Evolutionary conservation across 2,113 vertebrate genomes (phyloP), one percentile per base, ranked within the genome.

Genomic region (Carassius carassius): DNA sequence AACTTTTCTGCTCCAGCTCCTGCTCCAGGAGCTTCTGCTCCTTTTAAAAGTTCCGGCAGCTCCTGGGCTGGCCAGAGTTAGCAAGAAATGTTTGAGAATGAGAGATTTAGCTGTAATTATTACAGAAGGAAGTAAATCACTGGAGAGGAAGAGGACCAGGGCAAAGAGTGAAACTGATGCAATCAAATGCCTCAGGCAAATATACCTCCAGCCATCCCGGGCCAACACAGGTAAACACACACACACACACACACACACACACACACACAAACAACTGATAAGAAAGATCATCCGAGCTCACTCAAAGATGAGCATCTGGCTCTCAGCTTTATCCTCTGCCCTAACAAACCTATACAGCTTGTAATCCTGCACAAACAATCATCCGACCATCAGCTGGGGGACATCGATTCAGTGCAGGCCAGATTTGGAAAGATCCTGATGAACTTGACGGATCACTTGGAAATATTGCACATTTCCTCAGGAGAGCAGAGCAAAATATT

Each of bases 291-390:
- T 84, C 78, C 51, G 5, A 11, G 29, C 23, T 73, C 65, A 75
- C 29, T 32, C 75, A 49, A 56, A 87, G 84, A 86, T 89, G 83
- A 54, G 85, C 85, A 87, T 87, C 81, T 86, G 83, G 60, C 70
- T 51, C 72, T 76, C 41, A 32, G 84, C 84, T 79, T 74, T 88
- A 86, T 89, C 86, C 85, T 51, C 62, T 82, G 7, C 76, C 63
- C 86, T 75, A 81, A 86, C 86, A 89, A 85, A 85, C 88, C 77
- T 78, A 88, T 78, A 82, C 84, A 84, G 85, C 81, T 72, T 84
- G 62, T 89, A 88, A 89, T 89, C 87, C 85, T 87, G 72, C 62
- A 79, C 80, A 89, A 88, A 90, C 88, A 89, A 87, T 87, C 86
- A 87, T 73, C 54, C 29, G 56, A 78, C 86, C 83, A 84, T 86